Evolutionary conservation across 2,888 invertebrate species (phyloP).

Genomic region (Tridacna gigas): DNA sequence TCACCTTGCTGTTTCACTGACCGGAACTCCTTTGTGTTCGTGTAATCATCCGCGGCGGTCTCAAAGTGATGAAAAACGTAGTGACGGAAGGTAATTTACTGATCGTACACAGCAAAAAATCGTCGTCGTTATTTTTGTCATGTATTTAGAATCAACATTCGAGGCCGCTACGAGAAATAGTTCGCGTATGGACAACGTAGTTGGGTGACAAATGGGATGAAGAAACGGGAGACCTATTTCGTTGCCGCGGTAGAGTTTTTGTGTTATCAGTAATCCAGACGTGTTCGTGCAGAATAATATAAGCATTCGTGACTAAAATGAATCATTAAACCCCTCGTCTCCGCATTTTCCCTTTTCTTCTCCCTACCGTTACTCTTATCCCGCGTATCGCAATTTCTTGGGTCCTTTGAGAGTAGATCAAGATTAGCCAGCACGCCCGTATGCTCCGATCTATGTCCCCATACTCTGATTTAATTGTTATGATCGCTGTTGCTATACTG

Average conservation of each 20-base stretch:
- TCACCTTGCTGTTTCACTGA: background rate
- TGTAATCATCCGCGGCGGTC: constrained; percentile 14
- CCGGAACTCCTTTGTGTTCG: constrained; percentile 18
- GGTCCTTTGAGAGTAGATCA: background rate
- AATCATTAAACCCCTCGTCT: constrained; percentile 21
- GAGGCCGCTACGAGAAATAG: too few relatives aligned
- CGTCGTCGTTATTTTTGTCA: too few relatives aligned
- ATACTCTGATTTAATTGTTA: too few relatives aligned
- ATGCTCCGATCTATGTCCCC: background rate
- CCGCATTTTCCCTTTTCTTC: constrained; percentile 11
- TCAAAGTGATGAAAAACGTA: background rate
- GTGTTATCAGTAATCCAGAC: constrained; percentile 28
- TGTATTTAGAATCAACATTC: too few relatives aligned
- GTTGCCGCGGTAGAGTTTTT: background rate
- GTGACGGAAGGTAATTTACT: too few relatives aligned
- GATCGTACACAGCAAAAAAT: too few relatives aligned
- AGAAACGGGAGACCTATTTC: background rate
- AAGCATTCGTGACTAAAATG: constrained; percentile 27
- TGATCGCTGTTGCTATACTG: too few relatives aligned
- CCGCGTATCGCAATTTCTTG: background rate
- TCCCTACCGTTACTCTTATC: background rate
- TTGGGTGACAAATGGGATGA: too few relatives aligned
- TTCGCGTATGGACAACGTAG: too few relatives aligned
- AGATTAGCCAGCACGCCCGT: background rate
- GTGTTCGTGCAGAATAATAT: constrained; percentile 29